Evolutionary conservation across 1,140 invertebrate species (phyloP).

Genomic region (Cheumatopsyche charites): DNA sequence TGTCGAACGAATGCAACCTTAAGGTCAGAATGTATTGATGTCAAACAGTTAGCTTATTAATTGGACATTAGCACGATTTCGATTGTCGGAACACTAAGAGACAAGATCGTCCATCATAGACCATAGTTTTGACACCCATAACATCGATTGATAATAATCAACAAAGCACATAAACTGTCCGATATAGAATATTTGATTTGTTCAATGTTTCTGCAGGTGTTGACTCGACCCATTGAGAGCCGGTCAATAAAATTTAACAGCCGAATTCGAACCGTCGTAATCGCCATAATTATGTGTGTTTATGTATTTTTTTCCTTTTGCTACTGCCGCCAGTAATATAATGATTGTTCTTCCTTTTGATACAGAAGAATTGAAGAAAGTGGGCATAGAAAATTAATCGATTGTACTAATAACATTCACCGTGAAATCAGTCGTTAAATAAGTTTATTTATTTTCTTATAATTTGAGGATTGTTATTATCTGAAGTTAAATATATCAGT

Average conservation of each 20-base stretch:
- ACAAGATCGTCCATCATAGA: conserved; percentile 7
- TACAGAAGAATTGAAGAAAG: conserved; percentile 22
- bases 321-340: conserved; percentile 21
- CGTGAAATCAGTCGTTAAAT: conserved; percentile 12
- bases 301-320: background rate
- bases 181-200: background rate
- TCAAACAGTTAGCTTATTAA: conserved; percentile 22
- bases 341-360: conserved; percentile 12
- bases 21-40: conserved; percentile 7
- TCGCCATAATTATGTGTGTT: conserved; percentile 27
- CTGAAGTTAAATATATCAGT: background rate
- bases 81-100: background rate
- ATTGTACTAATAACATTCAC: conserved; percentile 14
- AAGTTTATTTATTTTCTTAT: too few relatives aligned
- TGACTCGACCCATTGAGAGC: background rate
- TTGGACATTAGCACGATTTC: conserved; percentile 14
- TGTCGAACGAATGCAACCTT: background rate
- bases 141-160: background rate
- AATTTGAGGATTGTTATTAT: too few relatives aligned
- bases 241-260: conserved; percentile 22
- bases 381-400: conserved; percentile 12
- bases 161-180: background rate
- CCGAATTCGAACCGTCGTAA: conserved; percentile 17
- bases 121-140: background rate
- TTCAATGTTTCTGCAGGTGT: background rate